Evolutionary conservation across 2,888 invertebrate genomes (phyloP).

Genomic region (Stenchaetothrips biformis): DNA sequence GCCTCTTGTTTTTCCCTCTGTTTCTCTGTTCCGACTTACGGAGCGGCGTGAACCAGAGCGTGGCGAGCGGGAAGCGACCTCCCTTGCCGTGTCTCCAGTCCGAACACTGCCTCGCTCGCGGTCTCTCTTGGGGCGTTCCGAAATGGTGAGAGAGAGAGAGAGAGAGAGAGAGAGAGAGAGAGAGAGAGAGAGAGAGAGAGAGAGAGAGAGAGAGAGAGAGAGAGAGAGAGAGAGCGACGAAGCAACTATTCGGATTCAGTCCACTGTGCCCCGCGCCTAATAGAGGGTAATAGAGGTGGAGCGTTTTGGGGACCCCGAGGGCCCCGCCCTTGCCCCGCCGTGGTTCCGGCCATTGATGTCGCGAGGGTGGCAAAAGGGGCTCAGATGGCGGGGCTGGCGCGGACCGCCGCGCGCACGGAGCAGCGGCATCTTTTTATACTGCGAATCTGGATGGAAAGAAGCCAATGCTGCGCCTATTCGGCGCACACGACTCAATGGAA

Average conservation of each 20-base stretch:
- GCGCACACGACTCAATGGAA: too few relatives aligned
- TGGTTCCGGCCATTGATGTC: neutral
- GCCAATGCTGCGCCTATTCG: neutral
- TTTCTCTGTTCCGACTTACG: too few relatives aligned
- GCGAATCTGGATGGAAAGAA: neutral
- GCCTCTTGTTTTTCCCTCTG: too few relatives aligned
- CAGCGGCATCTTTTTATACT: neutral
- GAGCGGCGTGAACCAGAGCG: too few relatives aligned
- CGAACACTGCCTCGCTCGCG: too few relatives aligned
- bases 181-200: too few relatives aligned
- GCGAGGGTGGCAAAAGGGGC: neutral
- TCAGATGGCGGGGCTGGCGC: neutral
- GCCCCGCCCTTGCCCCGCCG: neutral
- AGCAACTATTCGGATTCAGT: neutral
- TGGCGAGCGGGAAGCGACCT: too few relatives aligned
- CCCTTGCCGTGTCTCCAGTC: too few relatives aligned
- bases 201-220: too few relatives aligned
- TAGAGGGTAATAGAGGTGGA: neutral
- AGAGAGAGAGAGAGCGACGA: neutral
- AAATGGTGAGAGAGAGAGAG: neutral
- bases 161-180: too few relatives aligned
- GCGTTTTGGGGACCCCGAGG: too few relatives aligned
- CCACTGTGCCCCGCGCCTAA: neutral
- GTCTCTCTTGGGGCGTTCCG: too few relatives aligned
- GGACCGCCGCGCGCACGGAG: neutral